Conservation (phyloP, 1,140 invertebrate genomes). For the Eupristina koningsbergeri region DNA sequence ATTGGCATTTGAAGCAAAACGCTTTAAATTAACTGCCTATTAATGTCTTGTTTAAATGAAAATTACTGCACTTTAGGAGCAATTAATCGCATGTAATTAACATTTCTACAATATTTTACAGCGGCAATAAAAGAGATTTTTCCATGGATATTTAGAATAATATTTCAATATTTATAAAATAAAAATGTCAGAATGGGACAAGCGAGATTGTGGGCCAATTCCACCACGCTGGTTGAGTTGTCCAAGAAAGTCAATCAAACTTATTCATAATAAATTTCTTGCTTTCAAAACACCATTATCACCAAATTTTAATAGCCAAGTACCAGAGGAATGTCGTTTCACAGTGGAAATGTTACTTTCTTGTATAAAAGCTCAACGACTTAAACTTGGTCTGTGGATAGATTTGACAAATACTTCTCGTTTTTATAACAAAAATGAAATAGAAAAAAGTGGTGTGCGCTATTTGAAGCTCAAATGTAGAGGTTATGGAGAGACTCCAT, state of each 20-base stretch:
- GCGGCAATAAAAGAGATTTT: constrained; percentile 2
- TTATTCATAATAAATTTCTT: constrained; percentile 87
- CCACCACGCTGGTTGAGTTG: constrained; percentile 94
- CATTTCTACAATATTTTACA: constrained; percentile 5
- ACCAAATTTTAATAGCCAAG: constrained; percentile 83
- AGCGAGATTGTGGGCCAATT: constrained; percentile 74
- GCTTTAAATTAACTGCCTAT: not conserved
- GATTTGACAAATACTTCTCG: constrained; percentile 95
- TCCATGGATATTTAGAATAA: constrained; percentile 26
- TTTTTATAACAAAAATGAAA: constrained; percentile 88
- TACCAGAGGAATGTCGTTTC: constrained; percentile 87
- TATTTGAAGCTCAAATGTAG: constrained; percentile 91
- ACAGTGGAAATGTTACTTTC: constrained; percentile 88
- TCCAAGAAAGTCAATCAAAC: constrained; percentile 84
- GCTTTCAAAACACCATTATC: constrained; percentile 95
- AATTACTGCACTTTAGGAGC: not conserved
- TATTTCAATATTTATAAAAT: not conserved
- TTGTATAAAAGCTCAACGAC: constrained; percentile 81
- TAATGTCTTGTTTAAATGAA: not conserved
- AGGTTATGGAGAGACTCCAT: constrained; percentile 88
- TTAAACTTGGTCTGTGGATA: constrained; percentile 94
- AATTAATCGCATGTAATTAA: not conserved
- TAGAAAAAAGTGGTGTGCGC: constrained; percentile 81
- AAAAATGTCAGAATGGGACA: constrained; percentile 56
- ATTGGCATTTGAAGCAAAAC: not conserved